phyloP scores from a whole-genome alignment of 2,888 invertebrate genomes.

The Acanthosoma haemorrhoidale region DNA sequence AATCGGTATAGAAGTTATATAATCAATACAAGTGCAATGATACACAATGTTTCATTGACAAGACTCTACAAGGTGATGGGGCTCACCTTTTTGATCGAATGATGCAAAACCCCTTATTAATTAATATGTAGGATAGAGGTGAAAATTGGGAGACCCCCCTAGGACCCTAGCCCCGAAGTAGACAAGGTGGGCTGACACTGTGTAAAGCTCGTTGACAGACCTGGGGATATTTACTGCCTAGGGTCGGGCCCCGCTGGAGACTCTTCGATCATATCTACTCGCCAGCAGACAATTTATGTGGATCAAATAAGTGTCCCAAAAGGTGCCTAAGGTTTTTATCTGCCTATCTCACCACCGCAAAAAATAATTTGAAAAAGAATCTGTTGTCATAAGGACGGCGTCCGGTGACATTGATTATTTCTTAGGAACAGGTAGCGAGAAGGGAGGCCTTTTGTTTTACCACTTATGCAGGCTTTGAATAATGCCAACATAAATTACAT shows the following conservation, averaged over 20 bases:
- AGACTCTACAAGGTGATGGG: too few relatives aligned
- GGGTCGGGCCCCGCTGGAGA: neutral
- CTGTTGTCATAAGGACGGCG: neutral
- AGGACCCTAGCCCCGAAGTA: neutral
- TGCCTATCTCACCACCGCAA: neutral
- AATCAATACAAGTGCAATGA: too few relatives aligned
- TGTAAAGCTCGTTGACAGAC: neutral
- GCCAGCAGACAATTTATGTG: conserved; percentile 11
- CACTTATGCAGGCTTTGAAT: too few relatives aligned
- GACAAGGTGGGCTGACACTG: neutral
- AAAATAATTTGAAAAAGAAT: neutral
- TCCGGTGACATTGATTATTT: neutral
- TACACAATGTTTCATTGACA: too few relatives aligned
- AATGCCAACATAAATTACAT: too few relatives aligned
- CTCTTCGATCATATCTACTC: conserved; percentile 13
- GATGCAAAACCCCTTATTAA: too few relatives aligned
- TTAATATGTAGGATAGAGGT: too few relatives aligned
- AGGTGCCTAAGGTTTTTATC: conserved; percentile 2
- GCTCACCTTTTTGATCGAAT: too few relatives aligned
- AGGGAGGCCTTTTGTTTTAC: neutral
- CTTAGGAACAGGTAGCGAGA: neutral
- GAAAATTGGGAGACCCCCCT: too few relatives aligned
- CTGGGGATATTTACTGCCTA: neutral
- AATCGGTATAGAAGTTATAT: too few relatives aligned
- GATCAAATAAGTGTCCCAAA: conserved; percentile 13